phyloP scores from a whole-genome alignment of 2,113 vertebrate species.

The Neolamprologus brichardi region DNA sequence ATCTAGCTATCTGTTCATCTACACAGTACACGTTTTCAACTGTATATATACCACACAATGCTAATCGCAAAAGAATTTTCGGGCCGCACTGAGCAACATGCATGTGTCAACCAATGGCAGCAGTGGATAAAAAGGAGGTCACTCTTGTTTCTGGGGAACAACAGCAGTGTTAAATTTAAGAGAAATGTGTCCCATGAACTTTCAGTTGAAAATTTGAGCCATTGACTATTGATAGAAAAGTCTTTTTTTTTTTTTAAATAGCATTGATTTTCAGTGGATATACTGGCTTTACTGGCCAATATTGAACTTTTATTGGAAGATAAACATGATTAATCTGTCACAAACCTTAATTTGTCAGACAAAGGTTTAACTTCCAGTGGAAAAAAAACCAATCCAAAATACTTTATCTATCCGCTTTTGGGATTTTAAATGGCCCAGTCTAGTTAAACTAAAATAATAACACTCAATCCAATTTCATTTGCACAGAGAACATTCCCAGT shows the following conservation, averaged over 20 bases:
- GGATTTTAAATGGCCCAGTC: neutral
- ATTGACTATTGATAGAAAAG: neutral
- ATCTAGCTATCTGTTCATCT: conserved; percentile 65
- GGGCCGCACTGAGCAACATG: conserved; percentile 58
- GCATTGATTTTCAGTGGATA: neutral
- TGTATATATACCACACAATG: conserved; percentile 76
- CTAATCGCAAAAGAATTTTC: conserved; percentile 62
- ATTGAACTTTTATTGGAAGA: neutral
- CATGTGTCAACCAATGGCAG: conserved; percentile 42
- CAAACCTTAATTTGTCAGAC: neutral
- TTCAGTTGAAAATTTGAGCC: neutral
- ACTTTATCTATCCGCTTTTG: neutral
- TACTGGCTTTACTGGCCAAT: neutral
- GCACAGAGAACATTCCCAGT: neutral
- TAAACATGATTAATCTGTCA: neutral
- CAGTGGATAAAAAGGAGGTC: neutral
- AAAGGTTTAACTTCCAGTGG: neutral
- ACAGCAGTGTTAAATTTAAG: neutral
- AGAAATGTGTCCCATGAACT: neutral
- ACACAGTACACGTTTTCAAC: conserved; percentile 83
- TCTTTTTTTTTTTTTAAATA: neutral
- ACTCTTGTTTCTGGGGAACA: neutral
- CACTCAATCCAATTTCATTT: neutral
- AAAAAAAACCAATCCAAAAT: neutral
- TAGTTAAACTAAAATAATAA: neutral